phyloP scores from a whole-genome alignment of 1,140 invertebrate species.

The Drosophila pallidifrons region DNA sequence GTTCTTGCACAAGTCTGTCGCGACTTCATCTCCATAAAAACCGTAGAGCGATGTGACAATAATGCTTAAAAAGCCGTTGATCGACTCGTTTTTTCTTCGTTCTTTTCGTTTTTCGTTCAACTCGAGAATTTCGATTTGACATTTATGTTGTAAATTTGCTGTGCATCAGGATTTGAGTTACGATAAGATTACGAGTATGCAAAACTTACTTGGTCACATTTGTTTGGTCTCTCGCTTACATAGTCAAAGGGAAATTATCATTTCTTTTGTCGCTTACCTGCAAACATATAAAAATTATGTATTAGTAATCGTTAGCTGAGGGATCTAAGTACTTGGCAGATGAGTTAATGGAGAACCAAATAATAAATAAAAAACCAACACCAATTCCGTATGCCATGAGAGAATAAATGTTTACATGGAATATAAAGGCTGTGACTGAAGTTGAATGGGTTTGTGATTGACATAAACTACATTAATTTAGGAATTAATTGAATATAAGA shows the following conservation, averaged over 20 bases:
- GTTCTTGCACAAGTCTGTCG: slow-evolving; percentile 37
- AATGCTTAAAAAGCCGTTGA: slow-evolving; percentile 45
- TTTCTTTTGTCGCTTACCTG: slow-evolving; percentile 33
- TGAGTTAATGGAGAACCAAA: slow-evolving; percentile 15
- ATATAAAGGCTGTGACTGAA: not conserved
- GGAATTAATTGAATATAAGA: too few relatives aligned
- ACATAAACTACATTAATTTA: too few relatives aligned
- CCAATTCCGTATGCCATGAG: slow-evolving; percentile 16
- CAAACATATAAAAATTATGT: slow-evolving; percentile 21
- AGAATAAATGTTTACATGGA: not conserved
- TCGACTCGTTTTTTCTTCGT: slow-evolving; percentile 24
- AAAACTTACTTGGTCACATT: slow-evolving; percentile 41
- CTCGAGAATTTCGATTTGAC: slow-evolving; percentile 3
- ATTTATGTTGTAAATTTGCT: slow-evolving; percentile 23
- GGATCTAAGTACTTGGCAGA: not conserved
- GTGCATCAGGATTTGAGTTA: slow-evolving; percentile 22
- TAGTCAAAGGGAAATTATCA: not conserved
- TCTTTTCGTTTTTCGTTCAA: slow-evolving; percentile 6
- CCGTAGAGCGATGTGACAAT: slow-evolving; percentile 41
- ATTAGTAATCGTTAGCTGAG: not conserved
- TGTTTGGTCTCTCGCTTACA: slow-evolving; percentile 32
- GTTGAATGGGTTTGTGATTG: not conserved
- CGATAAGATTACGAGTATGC: slow-evolving; percentile 12
- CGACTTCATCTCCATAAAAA: slow-evolving; percentile 23
- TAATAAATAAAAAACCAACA: slow-evolving; percentile 19